These are phyloP conservation scores for Troglohyphantes excavatus DNA, from an alignment of 2,888 invertebrate genomes.

Conservation along the genomic window DNA sequence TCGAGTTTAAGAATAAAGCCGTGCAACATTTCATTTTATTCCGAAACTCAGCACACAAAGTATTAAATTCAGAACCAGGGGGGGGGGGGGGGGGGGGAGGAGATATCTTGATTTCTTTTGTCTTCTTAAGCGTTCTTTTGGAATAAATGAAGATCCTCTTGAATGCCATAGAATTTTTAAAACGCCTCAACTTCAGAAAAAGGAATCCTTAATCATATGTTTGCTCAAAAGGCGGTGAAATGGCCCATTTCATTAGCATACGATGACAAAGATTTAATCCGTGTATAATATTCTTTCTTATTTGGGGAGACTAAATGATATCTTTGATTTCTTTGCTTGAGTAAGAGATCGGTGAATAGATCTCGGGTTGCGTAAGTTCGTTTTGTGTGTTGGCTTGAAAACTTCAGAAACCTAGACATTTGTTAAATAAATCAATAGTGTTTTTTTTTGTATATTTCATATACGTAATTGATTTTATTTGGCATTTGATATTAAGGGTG, in stretches of 20 bases:
- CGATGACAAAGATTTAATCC: slow-evolving; percentile 10
- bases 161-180: neutral
- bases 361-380: too few relatives aligned
- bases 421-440: too few relatives aligned
- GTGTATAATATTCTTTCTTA: neutral
- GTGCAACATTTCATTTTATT: slow-evolving; percentile 42
- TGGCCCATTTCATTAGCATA: slow-evolving; percentile 1
- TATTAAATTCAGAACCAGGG: neutral
- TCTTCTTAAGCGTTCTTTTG: neutral
- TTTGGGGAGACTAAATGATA: neutral
- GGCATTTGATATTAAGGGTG: too few relatives aligned
- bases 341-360: neutral
- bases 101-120: neutral
- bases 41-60: neutral
- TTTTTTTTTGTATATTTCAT: too few relatives aligned
- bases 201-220: neutral
- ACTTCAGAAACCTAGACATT: too few relatives aligned
- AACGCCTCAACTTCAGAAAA: neutral
- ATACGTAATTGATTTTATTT: too few relatives aligned
- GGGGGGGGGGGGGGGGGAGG: too few relatives aligned
- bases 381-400: too few relatives aligned
- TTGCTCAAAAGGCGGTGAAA: neutral
- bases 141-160: neutral
- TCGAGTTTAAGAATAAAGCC: slow-evolving; percentile 31
- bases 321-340: neutral